These are phyloP conservation scores for Phyllotis vaccarum DNA, from an alignment of 2,797 vertebrate species.

Conservation along the genomic window DNA sequence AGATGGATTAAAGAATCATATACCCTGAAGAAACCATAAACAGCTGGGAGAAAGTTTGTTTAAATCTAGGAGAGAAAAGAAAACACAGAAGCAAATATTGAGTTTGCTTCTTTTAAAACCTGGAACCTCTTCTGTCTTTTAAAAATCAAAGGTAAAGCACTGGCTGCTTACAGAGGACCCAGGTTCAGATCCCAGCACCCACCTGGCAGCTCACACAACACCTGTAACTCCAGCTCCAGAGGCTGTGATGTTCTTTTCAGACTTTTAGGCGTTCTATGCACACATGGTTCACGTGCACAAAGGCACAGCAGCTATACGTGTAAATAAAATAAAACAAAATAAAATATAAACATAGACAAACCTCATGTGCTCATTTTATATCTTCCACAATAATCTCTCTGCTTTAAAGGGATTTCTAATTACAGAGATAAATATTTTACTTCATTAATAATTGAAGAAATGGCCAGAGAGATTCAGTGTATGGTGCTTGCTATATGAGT, in stretches of 20 bases:
- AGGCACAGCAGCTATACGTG: neutral
- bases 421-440: neutral
- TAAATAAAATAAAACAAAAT: neutral
- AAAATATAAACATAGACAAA: constrained; percentile 3
- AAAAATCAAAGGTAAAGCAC: neutral
- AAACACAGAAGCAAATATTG: neutral
- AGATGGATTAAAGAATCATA: constrained; percentile 75
- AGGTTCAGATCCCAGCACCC: neutral
- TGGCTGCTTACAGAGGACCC: neutral
- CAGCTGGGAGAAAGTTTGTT: constrained; percentile 66
- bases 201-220: neutral
- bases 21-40: constrained; percentile 51
- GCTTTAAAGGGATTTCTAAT: constrained; percentile 15
- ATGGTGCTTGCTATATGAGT: neutral
- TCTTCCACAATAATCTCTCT: neutral
- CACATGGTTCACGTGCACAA: neutral
- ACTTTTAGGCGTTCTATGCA: neutral
- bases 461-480: neutral
- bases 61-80: constrained; percentile 43
- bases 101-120: neutral
- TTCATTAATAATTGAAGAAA: neutral
- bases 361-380: neutral
- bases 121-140: neutral
- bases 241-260: neutral
- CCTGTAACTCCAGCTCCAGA: neutral